Evolutionary conservation across 2,797 vertebrate genomes (phyloP).

Genomic region (Eidolon dupreanum): DNA sequence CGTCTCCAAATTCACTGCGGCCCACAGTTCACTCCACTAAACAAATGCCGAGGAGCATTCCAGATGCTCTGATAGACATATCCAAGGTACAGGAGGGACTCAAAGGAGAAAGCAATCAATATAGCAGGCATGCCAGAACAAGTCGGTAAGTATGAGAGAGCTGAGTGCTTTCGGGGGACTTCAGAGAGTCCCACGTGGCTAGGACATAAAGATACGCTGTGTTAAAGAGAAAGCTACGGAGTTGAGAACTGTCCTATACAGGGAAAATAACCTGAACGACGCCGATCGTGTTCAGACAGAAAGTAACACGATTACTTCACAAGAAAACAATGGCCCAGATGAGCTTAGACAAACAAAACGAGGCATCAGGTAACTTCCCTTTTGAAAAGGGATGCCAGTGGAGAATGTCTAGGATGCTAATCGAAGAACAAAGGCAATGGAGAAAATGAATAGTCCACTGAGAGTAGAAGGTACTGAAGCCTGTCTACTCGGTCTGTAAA

Average conservation of each 20-base stretch:
- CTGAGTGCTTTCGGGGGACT: background rate
- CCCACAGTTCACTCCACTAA: background rate
- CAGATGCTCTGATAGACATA: background rate
- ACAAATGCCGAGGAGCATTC: background rate
- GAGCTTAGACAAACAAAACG: constrained; percentile 24
- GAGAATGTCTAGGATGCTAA: background rate
- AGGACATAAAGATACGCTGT: background rate
- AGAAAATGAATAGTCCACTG: background rate
- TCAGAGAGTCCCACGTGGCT: background rate
- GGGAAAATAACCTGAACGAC: background rate
- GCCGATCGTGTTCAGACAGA: background rate
- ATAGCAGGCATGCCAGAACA: background rate
- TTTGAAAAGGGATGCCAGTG: constrained; percentile 5
- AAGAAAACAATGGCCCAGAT: background rate
- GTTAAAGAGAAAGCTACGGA: constrained; percentile 3
- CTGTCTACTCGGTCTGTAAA: background rate
- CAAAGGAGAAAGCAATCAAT: background rate
- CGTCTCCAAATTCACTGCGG: background rate
- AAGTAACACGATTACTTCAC: background rate
- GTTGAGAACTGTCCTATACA: background rate
- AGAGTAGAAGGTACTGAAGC: background rate
- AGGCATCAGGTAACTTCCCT: background rate
- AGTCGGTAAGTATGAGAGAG: background rate
- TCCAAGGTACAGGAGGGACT: background rate
- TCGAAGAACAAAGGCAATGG: background rate